Base-by-base conservation (phyloP, 2,797 vertebrate species). In the Manis javanica region DNA sequence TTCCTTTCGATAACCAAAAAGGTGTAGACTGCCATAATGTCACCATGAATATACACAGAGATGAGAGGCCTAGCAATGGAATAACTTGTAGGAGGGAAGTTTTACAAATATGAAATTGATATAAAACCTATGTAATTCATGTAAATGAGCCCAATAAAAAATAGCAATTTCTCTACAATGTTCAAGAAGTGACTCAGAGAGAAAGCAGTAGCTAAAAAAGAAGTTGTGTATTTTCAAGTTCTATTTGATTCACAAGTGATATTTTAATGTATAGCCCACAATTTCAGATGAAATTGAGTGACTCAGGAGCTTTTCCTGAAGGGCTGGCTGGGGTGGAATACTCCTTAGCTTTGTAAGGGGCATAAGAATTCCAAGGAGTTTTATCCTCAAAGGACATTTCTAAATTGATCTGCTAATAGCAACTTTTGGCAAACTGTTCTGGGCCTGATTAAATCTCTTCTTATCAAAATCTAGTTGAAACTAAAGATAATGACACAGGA, bases 371-470 rank as follows among this genome's bases (percentile, higher is more conserved):
- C 24, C 4, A 55, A 88, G 34, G 34, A 69, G 42, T 34, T 89
- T 89, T 24, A 75, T 61, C 37, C 74, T 55, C 69, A 55, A 86
- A 75, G 53, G 18, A 95, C 86, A 94, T 85, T 93, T 94, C 34
- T 81, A n/a, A 93, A 93, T 96, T 89, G 90, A 96, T 94, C 96
- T 75, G 57, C 84, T 91, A 88, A 81, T 51, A 83, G 39, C 23
- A 68, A 91, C 39, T 2, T n/a, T 68, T 57, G 42, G 64, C 37
- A 94, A 85, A 79, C 24, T 26, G 2, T 63, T 68, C 53, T 46
- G 31, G 49, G 55, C 63, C 24, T 82, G 85, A 72, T 83, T 84
- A 63, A 63, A 93, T 94, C 68, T 96, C 19, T 14, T 81, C 23
- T 89, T 79, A 93, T 66, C 79, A 95, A 86, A 92, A 90, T 87